These are phyloP conservation scores for Saccopteryx bilineata DNA, from an alignment of 2,113 vertebrate genomes.

Conservation along the genomic window DNA sequence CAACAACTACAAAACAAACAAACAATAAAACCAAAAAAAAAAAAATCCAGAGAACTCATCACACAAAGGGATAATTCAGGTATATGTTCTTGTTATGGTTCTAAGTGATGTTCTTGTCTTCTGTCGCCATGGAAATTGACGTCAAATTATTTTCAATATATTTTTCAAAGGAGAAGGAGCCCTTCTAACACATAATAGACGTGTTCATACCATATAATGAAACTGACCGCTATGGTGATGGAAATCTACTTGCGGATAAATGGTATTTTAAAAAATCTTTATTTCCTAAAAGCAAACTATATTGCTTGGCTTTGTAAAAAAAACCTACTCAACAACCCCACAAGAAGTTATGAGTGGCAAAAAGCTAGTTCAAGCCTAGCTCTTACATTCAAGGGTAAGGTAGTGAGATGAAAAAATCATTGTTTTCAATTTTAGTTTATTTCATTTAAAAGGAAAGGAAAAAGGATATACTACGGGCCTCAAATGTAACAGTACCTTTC, in stretches of 20 bases:
- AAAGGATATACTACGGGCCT: not conserved
- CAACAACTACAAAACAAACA: slow-evolving; percentile 54
- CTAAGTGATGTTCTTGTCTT: slow-evolving; percentile 50
- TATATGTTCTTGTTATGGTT: slow-evolving; percentile 3
- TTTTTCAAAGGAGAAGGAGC: slow-evolving; percentile 69
- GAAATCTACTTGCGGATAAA: slow-evolving; percentile 75
- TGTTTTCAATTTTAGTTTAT: slow-evolving; percentile 76
- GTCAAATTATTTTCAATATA: slow-evolving; percentile 78
- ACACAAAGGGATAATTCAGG: slow-evolving; percentile 67
- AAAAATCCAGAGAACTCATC: slow-evolving; percentile 47
- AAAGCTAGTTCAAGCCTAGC: slow-evolving; percentile 69
- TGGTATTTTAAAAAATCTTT: slow-evolving; percentile 65
- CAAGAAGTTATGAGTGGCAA: slow-evolving; percentile 60
- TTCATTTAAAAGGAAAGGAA: slow-evolving; percentile 66
- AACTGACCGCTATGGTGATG: slow-evolving; percentile 74
- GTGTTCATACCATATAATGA: slow-evolving; percentile 73
- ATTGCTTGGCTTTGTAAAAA: slow-evolving; percentile 64
- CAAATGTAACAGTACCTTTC: not conserved
- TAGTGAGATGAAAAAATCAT: slow-evolving; percentile 65
- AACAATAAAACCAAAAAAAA: no score
- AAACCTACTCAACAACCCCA: slow-evolving; percentile 65
- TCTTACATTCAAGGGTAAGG: slow-evolving; percentile 45
- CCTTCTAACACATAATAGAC: slow-evolving; percentile 71
- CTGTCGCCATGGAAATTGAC: slow-evolving; percentile 82
- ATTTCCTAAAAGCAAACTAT: slow-evolving; percentile 64